Evolutionary conservation across 2,113 vertebrate genomes (phyloP), one percentile per base, ranked within the genome.

Genomic region (Circaetus cinerascens): DNA sequence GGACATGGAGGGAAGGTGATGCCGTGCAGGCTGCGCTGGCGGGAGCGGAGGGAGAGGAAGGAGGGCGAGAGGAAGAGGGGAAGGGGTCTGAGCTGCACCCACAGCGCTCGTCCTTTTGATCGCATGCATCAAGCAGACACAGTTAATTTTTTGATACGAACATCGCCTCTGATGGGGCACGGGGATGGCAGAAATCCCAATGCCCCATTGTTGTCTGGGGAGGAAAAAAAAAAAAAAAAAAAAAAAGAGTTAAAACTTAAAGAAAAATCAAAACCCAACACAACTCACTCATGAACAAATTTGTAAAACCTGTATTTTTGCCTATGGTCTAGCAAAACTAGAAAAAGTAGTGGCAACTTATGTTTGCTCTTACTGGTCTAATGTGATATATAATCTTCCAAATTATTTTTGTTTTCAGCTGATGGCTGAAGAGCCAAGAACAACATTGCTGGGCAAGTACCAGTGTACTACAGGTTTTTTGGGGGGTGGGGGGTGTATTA

Each of bases 191-290:
- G 22, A 67, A 63, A 55, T 13, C 43, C 67, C 57, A 36, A 7
- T 2, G 3, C 3, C 14, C 5, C 4, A 0, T 3, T 14, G 25
- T 53, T n/a, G 18, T 18, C 36, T 0, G 0, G 7, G 25, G 12
- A 4, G 18, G 9, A 11, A 20, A 46, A 46, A 22, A 38, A 38
- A 38, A 38, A 38, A n/a, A n/a, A n/a, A n/a, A n/a, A n/a, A n/a
- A n/a, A n/a, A n/a, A n/a, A n/a, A n/a, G n/a, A n/a, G n/a, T n/a
- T n/a, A n/a, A n/a, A n/a, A n/a, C n/a, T n/a, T n/a, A n/a, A n/a
- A n/a, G n/a, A n/a, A n/a, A n/a, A n/a, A 40, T 50, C 48, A 50
- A 26, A 50, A 15, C 48, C 25, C 48, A 26, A 50, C 48, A 26
- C 48, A 51, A 51, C 50, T 26, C 25, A 51, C 15, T 67, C 4